These are phyloP conservation scores for Bujurquina vittata DNA, from an alignment of 2,113 vertebrate genomes.

Conservation along the genomic window DNA sequence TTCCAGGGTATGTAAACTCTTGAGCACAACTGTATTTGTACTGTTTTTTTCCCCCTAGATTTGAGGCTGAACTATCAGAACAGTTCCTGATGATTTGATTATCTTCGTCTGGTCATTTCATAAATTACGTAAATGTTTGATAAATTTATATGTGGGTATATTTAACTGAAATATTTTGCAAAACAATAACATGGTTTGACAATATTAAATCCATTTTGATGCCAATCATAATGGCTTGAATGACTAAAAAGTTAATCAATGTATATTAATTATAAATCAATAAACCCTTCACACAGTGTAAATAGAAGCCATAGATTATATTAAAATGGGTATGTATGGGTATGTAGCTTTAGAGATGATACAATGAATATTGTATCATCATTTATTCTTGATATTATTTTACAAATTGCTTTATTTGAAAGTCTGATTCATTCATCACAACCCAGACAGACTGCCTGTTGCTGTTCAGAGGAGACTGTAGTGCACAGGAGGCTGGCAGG, in stretches of 20 bases:
- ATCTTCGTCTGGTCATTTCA: too few species aligned
- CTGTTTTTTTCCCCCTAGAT: too few species aligned
- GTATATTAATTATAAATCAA: not conserved
- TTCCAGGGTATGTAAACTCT: too few species aligned
- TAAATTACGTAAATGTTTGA: too few species aligned
- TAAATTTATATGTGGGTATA: too few species aligned
- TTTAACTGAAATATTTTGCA: too few species aligned
- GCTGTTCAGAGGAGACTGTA: not conserved
- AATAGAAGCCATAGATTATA: not conserved
- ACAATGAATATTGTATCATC: not conserved
- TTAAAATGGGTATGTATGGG: not conserved
- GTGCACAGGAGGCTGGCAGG: slow-evolving; percentile 21
- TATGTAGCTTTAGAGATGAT: not conserved
- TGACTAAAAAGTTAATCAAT: not conserved
- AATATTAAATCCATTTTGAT: too few species aligned
- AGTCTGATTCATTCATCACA: slow-evolving; percentile 24
- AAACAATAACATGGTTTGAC: too few species aligned
- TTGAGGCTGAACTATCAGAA: too few species aligned
- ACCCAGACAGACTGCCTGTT: not conserved
- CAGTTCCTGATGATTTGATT: too few species aligned
- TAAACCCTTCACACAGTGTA: not conserved
- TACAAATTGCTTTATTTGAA: slow-evolving; percentile 17
- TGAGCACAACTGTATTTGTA: too few species aligned
- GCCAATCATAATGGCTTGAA: too few species aligned
- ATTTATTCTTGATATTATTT: slow-evolving; percentile 7